Evolutionary conservation across 2,888 invertebrate genomes (phyloP), one percentile per base, ranked within the genome.

Genomic region (Agrypnus murinus): DNA sequence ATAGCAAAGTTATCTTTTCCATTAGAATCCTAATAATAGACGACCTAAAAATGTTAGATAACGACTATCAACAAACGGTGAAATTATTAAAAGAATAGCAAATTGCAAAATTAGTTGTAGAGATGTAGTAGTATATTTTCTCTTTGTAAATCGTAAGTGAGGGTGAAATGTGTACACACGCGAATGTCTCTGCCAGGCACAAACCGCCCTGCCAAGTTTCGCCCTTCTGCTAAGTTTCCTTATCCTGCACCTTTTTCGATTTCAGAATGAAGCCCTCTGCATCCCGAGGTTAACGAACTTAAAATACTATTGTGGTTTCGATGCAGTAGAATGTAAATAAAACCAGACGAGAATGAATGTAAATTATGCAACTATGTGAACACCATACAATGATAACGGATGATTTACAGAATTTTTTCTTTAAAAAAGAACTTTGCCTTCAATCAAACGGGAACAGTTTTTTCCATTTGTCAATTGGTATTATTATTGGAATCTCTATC

Each of bases 161-260:
- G 70, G 73, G 67, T 65, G 67, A 68, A 65, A n/a, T n/a, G n/a
- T 36, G 31, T 34, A 66, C 32, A 62, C 76, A 76, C 76, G 76
- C 76, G 58, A 73, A 46, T 67, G 75, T 58, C 74, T 66, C 74
- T 59, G 59, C 76, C 76, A 68, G 76, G 76, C 65, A 76, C 76
- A 71, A 53, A 59, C 40, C 67, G 59, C 59, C 64, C 71, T n/a
- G n/a, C 65, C 38, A 46, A 19, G 53, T 60, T 34, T 57, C 25
- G 46, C 65, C 65, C 34, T 60, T 65, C 25, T 38, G 63, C 48
- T 8, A 50, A 36, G 17, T 62, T 62, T 48, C 62, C 15, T 60
- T 46, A 60, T 45, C n/a, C 38, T 15, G 46, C 32, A n/a, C 46
- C 48, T 63, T 50, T 38, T 50, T 36, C 32, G 17, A 63, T 15